Evolutionary conservation across 2,888 invertebrate species (phyloP), one percentile per base, ranked within the genome.

Genomic region (Branchipolynoe longqiensis): DNA sequence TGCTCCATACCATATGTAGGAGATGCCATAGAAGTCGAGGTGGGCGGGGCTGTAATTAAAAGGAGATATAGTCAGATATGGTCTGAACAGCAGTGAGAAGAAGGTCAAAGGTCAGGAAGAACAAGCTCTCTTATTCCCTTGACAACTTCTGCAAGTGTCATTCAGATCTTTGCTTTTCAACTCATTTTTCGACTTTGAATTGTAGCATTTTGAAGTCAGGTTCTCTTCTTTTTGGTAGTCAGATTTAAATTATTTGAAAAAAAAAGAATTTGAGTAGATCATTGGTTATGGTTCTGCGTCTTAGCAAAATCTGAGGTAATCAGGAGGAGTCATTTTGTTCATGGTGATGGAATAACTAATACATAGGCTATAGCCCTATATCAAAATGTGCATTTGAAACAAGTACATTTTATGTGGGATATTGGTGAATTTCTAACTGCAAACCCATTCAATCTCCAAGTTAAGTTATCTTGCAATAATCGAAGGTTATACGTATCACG

Each of bases 1-100:
- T 28, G 84, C 84, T 8, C 84, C 73, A 54, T 69, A 84, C 84
- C 84, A 84, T 18, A 84, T 69, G 73, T 84, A 84, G 33, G 84
- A 84, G 48, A 84, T 84, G 18, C 62, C 73, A 33, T 84, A 84
- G 36, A 84, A 83, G n/a, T 25, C 38, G 6, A 83, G 83, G 25
- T 40, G 41, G 14, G 59, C 83, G 14, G 62, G 31, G 22, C 83
- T 83, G 64, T 2, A 82, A 48, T 12, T 12, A 48, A 12, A 48
- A n/a, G n/a, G n/a, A n/a, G n/a, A n/a, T n/a, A n/a, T n/a, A n/a
- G n/a, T n/a, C n/a, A n/a, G n/a, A n/a, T n/a, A n/a, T n/a, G n/a
- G n/a, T n/a, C n/a, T n/a, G n/a, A n/a, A n/a, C n/a, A n/a, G n/a
- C n/a, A n/a, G n/a, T n/a, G n/a, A n/a, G n/a, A 18, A 48, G 18